A percentile compares a stretch with the other conserved stretches of the same genome.
phyloP scores from a whole-genome alignment of 92 coral and sea anemone genomes.

The Porites cylindrica region DNA sequence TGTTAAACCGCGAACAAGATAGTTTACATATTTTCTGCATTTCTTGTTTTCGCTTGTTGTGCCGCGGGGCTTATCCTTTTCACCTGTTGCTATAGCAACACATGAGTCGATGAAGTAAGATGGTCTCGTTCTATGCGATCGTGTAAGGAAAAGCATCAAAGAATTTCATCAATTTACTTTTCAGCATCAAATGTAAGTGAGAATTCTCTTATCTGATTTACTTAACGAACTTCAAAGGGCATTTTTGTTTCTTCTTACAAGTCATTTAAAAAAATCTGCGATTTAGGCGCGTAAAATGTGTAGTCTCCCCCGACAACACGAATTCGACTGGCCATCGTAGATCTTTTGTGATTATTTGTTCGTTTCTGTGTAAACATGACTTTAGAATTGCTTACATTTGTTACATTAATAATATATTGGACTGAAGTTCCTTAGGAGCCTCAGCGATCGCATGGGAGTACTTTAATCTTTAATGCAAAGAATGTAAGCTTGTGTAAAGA shows the following conservation, averaged over 20 bases:
- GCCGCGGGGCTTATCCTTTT: background rate
- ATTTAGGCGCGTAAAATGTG: slow-evolving; percentile 6
- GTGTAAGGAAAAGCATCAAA: background rate
- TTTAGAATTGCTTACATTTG: too few species aligned
- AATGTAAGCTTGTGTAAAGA: background rate
- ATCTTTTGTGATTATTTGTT: background rate
- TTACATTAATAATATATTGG: background rate
- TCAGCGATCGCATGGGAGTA: background rate
- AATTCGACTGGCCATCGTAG: background rate
- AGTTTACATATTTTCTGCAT: too few species aligned
- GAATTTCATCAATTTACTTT: background rate
- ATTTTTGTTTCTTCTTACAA: background rate
- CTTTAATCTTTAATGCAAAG: slow-evolving; percentile 10
- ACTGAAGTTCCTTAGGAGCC: background rate
- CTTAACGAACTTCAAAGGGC: background rate
- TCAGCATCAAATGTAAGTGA: slow-evolving; percentile 31
- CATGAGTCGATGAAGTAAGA: background rate
- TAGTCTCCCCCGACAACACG: background rate
- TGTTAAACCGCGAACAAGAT: too few species aligned
- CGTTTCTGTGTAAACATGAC: background rate
- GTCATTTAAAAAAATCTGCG: background rate
- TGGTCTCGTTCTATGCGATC: background rate
- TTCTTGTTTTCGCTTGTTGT: background rate
- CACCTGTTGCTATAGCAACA: slow-evolving; percentile 40
- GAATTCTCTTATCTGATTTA: background rate